These are phyloP conservation scores for Hemaris fuciformis DNA, from an alignment of 2,888 invertebrate genomes.

Conservation along the genomic window DNA sequence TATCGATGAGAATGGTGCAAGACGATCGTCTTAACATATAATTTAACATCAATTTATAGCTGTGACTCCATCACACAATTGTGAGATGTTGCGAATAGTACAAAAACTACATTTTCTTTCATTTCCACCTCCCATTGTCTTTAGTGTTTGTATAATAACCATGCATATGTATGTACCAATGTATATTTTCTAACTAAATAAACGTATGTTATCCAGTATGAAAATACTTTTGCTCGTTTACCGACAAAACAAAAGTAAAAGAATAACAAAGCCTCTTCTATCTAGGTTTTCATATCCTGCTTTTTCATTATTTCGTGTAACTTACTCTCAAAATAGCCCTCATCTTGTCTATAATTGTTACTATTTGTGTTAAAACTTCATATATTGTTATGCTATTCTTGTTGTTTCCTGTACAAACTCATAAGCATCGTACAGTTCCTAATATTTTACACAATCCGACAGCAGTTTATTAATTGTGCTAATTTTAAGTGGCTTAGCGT, in stretches of 20 bases:
- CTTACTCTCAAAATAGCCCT: background rate
- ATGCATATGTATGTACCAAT: background rate
- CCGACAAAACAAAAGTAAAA: background rate
- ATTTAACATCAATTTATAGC: slow-evolving; percentile 56
- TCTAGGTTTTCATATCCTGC: background rate
- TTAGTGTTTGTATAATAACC: slow-evolving; percentile 60
- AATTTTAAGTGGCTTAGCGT: background rate
- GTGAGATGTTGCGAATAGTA: slow-evolving; percentile 46
- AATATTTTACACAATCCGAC: background rate
- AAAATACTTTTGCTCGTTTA: background rate
- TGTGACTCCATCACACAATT: slow-evolving; percentile 61
- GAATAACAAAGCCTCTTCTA: background rate
- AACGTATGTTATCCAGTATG: background rate
- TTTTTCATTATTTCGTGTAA: background rate
- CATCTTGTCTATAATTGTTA: background rate
- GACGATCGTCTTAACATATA: slow-evolving; percentile 43
- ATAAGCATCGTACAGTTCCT: background rate
- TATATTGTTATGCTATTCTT: background rate
- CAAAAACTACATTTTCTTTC: slow-evolving; percentile 63
- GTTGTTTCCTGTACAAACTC: background rate
- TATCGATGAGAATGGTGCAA: slow-evolving; percentile 17
- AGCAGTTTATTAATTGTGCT: slow-evolving; percentile 2
- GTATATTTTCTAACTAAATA: background rate
- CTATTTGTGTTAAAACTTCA: background rate
- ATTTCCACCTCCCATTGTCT: slow-evolving; percentile 76